Evolutionary conservation across 2,113 vertebrate genomes (phyloP).

Genomic region (Callipepla californica): DNA sequence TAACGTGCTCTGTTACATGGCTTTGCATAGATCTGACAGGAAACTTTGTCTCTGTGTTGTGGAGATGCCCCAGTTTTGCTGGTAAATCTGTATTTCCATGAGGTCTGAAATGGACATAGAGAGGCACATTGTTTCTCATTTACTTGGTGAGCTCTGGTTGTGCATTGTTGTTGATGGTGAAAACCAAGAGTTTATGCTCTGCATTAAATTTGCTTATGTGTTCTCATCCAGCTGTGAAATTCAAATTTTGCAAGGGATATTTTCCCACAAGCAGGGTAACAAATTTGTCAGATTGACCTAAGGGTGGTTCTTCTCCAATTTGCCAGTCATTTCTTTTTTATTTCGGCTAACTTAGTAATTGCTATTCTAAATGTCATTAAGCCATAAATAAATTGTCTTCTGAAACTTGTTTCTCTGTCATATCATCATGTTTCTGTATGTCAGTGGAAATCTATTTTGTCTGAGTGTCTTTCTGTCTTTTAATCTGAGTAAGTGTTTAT

Average conservation of each 20-base stretch:
- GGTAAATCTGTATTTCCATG: not conserved
- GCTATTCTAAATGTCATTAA: not conserved
- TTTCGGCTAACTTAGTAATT: conserved; percentile 50
- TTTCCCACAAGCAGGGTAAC: conserved; percentile 34
- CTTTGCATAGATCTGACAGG: not conserved
- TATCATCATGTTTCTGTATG: not conserved
- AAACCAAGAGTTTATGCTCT: conserved; percentile 31
- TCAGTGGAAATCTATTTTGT: not conserved
- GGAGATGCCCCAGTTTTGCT: not conserved
- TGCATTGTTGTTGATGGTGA: conserved; percentile 2
- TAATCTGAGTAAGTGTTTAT: not conserved
- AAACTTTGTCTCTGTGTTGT: not conserved
- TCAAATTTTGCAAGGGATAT: conserved; percentile 32
- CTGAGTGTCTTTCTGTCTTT: not conserved
- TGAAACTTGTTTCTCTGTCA: not conserved
- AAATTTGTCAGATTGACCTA: conserved; percentile 45
- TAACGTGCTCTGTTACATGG: not conserved
- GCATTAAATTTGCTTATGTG: conserved; percentile 41
- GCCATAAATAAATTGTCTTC: conserved; percentile 38
- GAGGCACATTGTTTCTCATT: not conserved
- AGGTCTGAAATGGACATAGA: not conserved
- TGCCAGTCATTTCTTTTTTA: conserved; percentile 42
- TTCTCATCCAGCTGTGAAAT: conserved; percentile 52
- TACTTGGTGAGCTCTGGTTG: not conserved
- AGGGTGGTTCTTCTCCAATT: conserved; percentile 42